Evolutionary conservation across 2,113 vertebrate species (phyloP).

Genomic region (Pseudorhombus dupliciocellatus): DNA sequence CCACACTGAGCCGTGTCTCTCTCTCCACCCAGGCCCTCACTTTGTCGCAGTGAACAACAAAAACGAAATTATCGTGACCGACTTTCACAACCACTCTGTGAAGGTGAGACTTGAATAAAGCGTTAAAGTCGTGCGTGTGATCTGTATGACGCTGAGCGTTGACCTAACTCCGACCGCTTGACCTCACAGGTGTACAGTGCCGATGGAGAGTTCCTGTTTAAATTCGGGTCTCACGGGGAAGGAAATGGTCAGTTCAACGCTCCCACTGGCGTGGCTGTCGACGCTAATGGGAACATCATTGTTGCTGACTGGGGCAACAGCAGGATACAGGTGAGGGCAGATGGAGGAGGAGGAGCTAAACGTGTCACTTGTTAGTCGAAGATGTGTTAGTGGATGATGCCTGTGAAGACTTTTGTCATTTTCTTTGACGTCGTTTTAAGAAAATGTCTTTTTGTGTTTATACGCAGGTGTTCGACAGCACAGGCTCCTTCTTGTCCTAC

Average conservation of each 20-base stretch:
- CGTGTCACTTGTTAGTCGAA: too few species aligned
- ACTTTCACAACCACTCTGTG: conserved; percentile 98
- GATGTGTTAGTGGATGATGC: too few species aligned
- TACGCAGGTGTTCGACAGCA: conserved; percentile 92
- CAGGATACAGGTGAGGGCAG: conserved; percentile 88
- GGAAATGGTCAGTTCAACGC: conserved; percentile 98
- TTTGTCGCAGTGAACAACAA: conserved; percentile 98
- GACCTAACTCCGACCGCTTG: neutral
- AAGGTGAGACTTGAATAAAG: conserved; percentile 90
- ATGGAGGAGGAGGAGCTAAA: too few species aligned
- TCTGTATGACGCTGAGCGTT: neutral
- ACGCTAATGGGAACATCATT: conserved; percentile 94
- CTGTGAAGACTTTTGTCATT: too few species aligned
- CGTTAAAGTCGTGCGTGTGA: too few species aligned
- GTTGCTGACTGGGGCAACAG: conserved; percentile 99
- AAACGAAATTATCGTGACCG: conserved; percentile 96
- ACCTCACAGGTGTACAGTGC: conserved; percentile 93
- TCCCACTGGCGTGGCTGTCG: conserved; percentile 93
- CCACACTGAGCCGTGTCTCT: neutral
- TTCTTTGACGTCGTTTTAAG: too few species aligned
- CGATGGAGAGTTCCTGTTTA: conserved; percentile 95
- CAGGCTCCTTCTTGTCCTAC: conserved; percentile 95
- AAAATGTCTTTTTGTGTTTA: neutral
- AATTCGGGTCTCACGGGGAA: conserved; percentile 96
- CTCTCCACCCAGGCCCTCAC: conserved; percentile 86